Evolutionary conservation across 2,113 vertebrate genomes (phyloP).

Genomic region (Axis porcinus): DNA sequence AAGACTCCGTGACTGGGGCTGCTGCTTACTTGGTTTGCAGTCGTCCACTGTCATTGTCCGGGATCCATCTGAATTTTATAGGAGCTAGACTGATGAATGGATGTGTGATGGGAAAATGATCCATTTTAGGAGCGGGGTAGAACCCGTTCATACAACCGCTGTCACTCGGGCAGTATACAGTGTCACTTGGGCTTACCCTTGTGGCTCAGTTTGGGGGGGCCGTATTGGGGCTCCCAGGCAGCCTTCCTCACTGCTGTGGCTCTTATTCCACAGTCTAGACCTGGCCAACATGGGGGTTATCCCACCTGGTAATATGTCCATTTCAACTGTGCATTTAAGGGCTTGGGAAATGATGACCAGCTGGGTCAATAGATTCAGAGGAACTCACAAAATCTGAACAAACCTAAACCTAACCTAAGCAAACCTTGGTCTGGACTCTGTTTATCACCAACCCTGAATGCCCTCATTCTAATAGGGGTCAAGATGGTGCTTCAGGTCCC

Average conservation of each 20-base stretch:
- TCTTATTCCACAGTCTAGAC: background rate
- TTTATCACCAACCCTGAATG: background rate
- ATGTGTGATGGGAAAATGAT: too few relatives aligned
- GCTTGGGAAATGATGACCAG: too few relatives aligned
- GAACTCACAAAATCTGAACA: background rate
- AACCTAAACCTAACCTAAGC: background rate
- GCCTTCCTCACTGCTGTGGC: background rate
- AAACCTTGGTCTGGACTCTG: background rate
- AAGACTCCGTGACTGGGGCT: accelerated
- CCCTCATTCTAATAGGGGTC: background rate
- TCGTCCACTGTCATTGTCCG: background rate
- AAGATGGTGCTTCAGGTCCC: background rate
- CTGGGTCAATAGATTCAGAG: background rate
- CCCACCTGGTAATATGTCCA: background rate
- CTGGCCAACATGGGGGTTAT: background rate
- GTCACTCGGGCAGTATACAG: background rate
- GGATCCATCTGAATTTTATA: background rate
- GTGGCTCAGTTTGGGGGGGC: too few relatives aligned
- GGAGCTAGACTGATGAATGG: background rate
- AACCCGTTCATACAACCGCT: accelerated
- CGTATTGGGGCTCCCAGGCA: background rate
- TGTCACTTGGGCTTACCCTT: too few relatives aligned
- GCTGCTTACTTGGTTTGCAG: background rate
- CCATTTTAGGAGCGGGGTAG: background rate
- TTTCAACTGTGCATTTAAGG: background rate